Evolutionary conservation across 2,888 invertebrate genomes (phyloP).

Genomic region (Magallana nippona): DNA sequence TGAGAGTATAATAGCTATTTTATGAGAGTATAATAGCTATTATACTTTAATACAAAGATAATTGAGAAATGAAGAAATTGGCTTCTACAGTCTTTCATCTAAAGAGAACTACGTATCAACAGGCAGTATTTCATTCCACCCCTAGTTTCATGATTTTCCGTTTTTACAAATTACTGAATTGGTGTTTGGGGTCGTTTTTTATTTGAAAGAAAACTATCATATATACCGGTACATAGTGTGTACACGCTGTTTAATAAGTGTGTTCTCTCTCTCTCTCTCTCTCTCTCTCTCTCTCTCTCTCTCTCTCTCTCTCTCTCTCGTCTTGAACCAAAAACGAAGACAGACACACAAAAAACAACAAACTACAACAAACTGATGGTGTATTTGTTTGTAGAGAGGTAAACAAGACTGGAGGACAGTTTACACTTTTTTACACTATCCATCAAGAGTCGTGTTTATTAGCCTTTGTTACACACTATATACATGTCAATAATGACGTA

Average conservation of each 20-base stretch:
- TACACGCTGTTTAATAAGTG: background rate
- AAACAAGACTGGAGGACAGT: background rate
- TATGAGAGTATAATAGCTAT: no score
- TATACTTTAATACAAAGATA: no score
- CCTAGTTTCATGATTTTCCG: no score
- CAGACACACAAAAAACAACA: background rate
- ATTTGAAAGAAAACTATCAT: no score
- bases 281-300: slow-evolving; percentile 23
- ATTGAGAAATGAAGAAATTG: no score
- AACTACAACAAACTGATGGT: background rate
- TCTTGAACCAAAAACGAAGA: background rate
- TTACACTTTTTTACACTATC: background rate
- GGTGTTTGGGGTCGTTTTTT: no score
- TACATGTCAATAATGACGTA: background rate
- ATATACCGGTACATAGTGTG: no score
- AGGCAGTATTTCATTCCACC: no score
- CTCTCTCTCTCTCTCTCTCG: slow-evolving; percentile 4
- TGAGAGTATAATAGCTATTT: no score
- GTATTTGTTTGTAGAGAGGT: background rate
- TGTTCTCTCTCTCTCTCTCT: slow-evolving; percentile 12
- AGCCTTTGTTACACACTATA: slow-evolving; percentile 9
- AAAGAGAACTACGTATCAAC: no score
- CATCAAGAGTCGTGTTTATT: background rate
- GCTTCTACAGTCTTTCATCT: no score
- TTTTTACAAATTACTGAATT: no score